Evolutionary conservation across 2,888 invertebrate species (phyloP).

Genomic region (Mongoloraphidia duomilia): DNA sequence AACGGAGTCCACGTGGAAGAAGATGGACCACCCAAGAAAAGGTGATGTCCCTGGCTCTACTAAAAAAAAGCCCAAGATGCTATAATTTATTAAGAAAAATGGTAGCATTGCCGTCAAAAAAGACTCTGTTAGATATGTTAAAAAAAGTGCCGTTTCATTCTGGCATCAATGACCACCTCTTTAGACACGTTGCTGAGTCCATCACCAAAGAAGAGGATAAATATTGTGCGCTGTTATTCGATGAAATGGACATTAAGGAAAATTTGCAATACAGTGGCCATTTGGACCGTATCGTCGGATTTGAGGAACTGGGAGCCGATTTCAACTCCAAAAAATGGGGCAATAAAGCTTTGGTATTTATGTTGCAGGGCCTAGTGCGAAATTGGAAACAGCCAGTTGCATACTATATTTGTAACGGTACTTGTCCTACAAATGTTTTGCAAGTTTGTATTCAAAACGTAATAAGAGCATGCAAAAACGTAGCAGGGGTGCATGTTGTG

Average conservation of each 20-base stretch:
- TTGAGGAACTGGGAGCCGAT: conserved; percentile 9
- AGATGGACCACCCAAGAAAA: too few relatives aligned
- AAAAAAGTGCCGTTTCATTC: conserved; percentile 10
- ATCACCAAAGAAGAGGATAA: conserved; percentile 6
- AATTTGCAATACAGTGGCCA: conserved; percentile 9
- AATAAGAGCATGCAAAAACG: neutral
- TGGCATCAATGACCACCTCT: conserved; percentile 12
- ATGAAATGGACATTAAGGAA: conserved; percentile 15
- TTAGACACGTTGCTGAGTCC: conserved; percentile 8
- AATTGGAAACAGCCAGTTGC: conserved; percentile 15
- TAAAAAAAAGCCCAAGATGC: too few relatives aligned
- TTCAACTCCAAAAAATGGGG: too few relatives aligned
- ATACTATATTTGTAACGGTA: conserved; percentile 13
- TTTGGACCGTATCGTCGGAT: conserved; percentile 10
- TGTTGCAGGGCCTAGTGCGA: conserved; percentile 7
- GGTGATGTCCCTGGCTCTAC: too few relatives aligned
- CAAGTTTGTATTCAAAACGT: conserved; percentile 7
- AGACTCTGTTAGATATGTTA: conserved; percentile 8
- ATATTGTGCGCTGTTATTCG: conserved; percentile 8
- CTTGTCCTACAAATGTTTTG: conserved; percentile 4
- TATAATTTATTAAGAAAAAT: too few relatives aligned
- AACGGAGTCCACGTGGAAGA: too few relatives aligned
- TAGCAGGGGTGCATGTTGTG: conserved; percentile 9
- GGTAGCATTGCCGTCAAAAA: too few relatives aligned
- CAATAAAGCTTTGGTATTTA: conserved; percentile 11